A percentile compares a stretch with the other conserved stretches of the same genome.
These are phyloP conservation scores for Gasteruption jaculator DNA, from an alignment of 2,888 invertebrate species.

Conservation along the genomic window DNA sequence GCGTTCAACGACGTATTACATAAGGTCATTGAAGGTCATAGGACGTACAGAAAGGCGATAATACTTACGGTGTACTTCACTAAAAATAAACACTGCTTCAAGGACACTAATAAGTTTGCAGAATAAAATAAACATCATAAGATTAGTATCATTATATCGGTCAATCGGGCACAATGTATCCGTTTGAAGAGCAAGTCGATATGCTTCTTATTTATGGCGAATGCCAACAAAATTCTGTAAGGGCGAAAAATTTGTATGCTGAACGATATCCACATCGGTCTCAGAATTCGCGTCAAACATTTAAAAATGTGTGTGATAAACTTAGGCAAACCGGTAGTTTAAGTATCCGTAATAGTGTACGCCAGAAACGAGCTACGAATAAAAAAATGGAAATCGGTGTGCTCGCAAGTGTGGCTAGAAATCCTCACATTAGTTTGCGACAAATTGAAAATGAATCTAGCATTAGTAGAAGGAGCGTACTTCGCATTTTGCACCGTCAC, in stretches of 20 bases:
- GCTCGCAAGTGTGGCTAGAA: background rate
- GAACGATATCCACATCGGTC: constrained; percentile 11
- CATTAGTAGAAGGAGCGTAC: constrained; percentile 2
- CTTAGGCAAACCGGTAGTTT: constrained; percentile 7
- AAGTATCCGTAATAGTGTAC: background rate
- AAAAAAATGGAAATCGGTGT: constrained; percentile 4
- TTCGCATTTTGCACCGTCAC: constrained; percentile 9
- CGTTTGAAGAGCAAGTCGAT: constrained; percentile 13
- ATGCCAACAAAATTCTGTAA: constrained; percentile 11
- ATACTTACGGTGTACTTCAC: no score
- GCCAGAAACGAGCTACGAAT: background rate
- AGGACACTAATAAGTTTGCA: no score
- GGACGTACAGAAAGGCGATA: no score
- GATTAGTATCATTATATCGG: no score
- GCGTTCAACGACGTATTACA: no score
- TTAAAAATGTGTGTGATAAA: constrained; percentile 10
- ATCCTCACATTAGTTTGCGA: constrained; percentile 9
- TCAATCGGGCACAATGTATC: constrained; percentile 15
- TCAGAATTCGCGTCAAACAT: constrained; percentile 6
- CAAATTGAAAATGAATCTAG: constrained; percentile 12
- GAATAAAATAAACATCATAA: no score
- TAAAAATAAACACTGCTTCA: no score
- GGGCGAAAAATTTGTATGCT: constrained; percentile 8
- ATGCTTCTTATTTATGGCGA: constrained; percentile 14
- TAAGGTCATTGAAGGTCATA: no score